Conservation (phyloP, 2,113 vertebrate genomes). For the Azemiops feae region DNA sequence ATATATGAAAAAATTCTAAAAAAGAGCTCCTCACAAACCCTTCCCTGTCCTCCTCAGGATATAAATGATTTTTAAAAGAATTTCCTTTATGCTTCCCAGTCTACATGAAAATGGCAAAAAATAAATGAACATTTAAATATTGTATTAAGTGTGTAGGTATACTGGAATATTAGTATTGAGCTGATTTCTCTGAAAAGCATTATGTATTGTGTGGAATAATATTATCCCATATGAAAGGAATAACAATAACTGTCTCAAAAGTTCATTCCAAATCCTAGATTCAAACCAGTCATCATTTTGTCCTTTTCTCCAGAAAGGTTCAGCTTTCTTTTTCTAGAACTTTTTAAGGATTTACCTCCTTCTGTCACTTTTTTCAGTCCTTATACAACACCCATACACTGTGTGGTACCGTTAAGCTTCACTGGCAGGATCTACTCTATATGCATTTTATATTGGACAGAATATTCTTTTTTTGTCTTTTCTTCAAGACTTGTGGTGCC, state of each 20-base stretch:
- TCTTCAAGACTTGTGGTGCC: not conserved
- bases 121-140: not conserved
- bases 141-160: not conserved
- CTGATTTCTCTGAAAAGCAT: not conserved
- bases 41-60: not conserved
- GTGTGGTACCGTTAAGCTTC: not conserved
- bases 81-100: not conserved
- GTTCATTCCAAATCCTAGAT: not conserved
- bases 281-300: not conserved
- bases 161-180: not conserved
- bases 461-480: not conserved
- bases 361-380: not conserved
- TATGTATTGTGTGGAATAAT: not conserved
- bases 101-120: not conserved
- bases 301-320: not conserved
- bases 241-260: not conserved
- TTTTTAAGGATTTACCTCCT: not conserved
- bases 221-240: not conserved
- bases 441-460: not conserved
- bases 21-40: not conserved
- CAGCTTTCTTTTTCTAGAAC: not conserved
- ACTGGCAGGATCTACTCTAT: not conserved
- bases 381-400: not conserved
- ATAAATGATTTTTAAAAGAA: not conserved
- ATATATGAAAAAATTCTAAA: not conserved